These are phyloP conservation scores for Aplysia californica DNA, from an alignment of 1,140 invertebrate genomes.

Conservation along the genomic window DNA sequence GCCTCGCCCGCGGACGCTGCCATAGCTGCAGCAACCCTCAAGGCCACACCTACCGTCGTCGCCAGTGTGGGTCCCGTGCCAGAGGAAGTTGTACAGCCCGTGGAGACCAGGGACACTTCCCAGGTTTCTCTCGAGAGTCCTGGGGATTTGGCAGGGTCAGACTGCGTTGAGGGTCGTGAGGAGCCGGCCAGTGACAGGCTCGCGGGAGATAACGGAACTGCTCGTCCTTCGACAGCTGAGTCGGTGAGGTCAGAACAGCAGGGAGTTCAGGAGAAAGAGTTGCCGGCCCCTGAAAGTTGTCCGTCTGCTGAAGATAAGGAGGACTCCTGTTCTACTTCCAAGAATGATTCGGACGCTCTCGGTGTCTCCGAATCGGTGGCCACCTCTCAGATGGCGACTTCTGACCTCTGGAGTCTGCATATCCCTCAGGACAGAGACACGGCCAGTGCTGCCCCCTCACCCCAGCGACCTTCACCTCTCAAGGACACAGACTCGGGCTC, in stretches of 20 bases:
- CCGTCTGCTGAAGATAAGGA: not conserved
- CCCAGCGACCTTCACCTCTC: no score
- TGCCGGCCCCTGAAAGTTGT: not conserved
- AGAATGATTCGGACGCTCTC: not conserved
- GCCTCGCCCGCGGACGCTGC: not conserved
- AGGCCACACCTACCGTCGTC: no score
- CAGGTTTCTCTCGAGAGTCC: no score
- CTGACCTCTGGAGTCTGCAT: slow-evolving; percentile 17
- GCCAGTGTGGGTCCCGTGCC: no score
- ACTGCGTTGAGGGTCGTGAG: no score
- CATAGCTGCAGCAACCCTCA: not conserved
- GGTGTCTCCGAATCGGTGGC: not conserved
- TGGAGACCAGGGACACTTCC: not conserved
- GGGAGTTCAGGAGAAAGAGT: not conserved
- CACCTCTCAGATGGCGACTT: not conserved
- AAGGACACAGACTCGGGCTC: no score
- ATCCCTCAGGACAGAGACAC: not conserved
- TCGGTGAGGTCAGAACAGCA: no score
- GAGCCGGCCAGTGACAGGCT: no score
- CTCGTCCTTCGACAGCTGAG: no score
- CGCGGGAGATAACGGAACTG: not conserved
- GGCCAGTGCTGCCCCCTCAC: not conserved
- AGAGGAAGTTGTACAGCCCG: not conserved
- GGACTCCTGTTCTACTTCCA: not conserved
- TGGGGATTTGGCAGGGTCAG: no score